These are phyloP conservation scores for Cryptotermes secundus DNA, from an alignment of 1,140 invertebrate species.

Conservation along the genomic window DNA sequence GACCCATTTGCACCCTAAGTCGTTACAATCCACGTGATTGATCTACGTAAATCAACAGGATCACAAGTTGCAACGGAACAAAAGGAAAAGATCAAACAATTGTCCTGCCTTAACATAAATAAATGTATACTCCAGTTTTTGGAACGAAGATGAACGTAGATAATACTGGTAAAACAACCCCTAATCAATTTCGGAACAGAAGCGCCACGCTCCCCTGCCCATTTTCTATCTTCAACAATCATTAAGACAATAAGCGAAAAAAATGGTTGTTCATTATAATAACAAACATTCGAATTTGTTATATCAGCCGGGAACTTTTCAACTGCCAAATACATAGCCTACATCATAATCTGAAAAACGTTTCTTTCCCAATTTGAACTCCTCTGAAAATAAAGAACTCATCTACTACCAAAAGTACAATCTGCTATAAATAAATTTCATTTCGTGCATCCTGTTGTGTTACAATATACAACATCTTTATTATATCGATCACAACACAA, in stretches of 20 bases:
- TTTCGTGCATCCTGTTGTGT: too few relatives aligned
- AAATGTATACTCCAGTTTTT: neutral
- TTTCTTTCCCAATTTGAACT: neutral
- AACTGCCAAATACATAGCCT: neutral
- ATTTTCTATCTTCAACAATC: constrained; percentile 6
- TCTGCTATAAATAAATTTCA: neutral
- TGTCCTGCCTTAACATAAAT: neutral
- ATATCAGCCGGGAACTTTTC: neutral
- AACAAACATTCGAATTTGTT: constrained; percentile 21
- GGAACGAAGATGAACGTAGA: neutral
- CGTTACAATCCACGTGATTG: constrained; percentile 7
- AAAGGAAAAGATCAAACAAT: neutral
- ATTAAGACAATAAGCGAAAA: constrained; percentile 22
- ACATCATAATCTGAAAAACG: neutral
- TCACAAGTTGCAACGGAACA: neutral
- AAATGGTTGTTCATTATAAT: constrained; percentile 16
- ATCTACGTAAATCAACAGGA: constrained; percentile 7
- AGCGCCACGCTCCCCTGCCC: neutral
- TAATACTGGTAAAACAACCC: neutral
- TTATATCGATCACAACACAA: too few relatives aligned
- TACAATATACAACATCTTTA: too few relatives aligned
- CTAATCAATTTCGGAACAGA: neutral
- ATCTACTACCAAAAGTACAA: neutral
- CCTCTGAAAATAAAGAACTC: neutral
- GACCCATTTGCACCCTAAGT: constrained; percentile 4